These are phyloP conservation scores for Actenoides lindsayi DNA, from an alignment of 2,113 vertebrate species.

Conservation along the genomic window DNA sequence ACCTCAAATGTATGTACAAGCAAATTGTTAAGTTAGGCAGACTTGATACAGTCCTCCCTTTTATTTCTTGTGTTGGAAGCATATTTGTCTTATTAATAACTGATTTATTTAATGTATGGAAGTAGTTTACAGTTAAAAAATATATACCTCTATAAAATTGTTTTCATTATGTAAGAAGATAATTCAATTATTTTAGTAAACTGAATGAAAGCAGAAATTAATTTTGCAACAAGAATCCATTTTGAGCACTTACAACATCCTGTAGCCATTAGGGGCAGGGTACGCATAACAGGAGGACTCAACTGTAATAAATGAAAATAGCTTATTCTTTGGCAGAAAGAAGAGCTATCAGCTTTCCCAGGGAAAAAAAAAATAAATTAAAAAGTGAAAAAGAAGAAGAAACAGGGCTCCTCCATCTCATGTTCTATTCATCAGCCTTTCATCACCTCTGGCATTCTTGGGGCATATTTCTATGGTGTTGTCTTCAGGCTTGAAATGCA, in stretches of 20 bases:
- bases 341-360: not conserved
- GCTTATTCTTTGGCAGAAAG: not conserved
- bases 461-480: not conserved
- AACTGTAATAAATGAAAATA: slow-evolving; percentile 13
- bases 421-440: slow-evolving; percentile 55
- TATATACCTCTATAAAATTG: not conserved
- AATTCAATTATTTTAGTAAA: not conserved
- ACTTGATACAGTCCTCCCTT: not conserved
- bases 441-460: slow-evolving; percentile 42
- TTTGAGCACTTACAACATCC: not conserved
- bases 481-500: slow-evolving; percentile 26
- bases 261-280: not conserved
- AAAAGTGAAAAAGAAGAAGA: not conserved
- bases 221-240: slow-evolving; percentile 31
- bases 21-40: not conserved
- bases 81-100: not conserved
- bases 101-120: not conserved
- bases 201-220: slow-evolving; percentile 4
- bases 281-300: not conserved
- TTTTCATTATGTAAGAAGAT: not conserved
- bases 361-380: not conserved
- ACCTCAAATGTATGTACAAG: not conserved
- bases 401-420: not conserved
- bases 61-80: not conserved
- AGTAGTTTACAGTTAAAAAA: not conserved